A percentile compares a stretch with the other conserved stretches of the same genome.
These are phyloP conservation scores for Parochlus steinenii DNA, from an alignment of 2,888 invertebrate genomes.

Conservation along the genomic window DNA sequence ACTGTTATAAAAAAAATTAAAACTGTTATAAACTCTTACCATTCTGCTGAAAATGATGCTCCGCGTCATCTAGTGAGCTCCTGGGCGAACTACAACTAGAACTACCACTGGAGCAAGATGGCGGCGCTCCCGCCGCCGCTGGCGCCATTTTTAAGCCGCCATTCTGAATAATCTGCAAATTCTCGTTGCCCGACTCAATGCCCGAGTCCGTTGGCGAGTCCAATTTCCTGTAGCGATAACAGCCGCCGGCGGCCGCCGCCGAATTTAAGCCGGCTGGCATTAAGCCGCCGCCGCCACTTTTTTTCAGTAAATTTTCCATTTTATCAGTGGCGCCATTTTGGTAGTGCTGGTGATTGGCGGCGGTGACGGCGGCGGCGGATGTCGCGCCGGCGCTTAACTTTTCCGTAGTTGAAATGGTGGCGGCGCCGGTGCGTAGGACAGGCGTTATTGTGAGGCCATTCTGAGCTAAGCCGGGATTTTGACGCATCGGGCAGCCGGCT, in stretches of 20 bases:
- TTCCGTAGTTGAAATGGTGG: too few relatives aligned
- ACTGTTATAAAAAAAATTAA: too few relatives aligned
- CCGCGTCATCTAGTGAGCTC: conserved; percentile 68
- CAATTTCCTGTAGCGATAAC: conserved; percentile 54
- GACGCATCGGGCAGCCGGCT: conserved; percentile 61
- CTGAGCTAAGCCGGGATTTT: conserved; percentile 50
- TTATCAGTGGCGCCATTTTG: too few relatives aligned
- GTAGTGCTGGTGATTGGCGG: conserved; percentile 29
- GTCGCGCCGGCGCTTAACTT: too few relatives aligned
- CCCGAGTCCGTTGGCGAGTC: conserved; percentile 89
- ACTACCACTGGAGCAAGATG: conserved; percentile 52
- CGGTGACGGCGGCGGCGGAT: conserved; percentile 18
- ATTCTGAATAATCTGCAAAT: too few relatives aligned
- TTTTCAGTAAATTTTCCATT: too few relatives aligned
- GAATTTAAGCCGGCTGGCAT: conserved; percentile 59
- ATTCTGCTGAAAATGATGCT: too few relatives aligned
- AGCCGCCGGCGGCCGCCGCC: conserved; percentile 39
- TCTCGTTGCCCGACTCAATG: conserved; percentile 79
- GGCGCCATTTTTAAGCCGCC: conserved; percentile 4
- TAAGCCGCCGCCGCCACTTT: too few relatives aligned
- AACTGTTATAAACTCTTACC: too few relatives aligned
- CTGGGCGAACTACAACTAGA: conserved; percentile 76
- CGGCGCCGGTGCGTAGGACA: conserved; percentile 33
- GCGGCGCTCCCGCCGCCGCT: too few relatives aligned
- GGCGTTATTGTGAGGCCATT: conserved; percentile 59